These are phyloP conservation scores for Clarias laeviceps DNA, from an alignment of 2,797 vertebrate species.

Conservation along the genomic window DNA sequence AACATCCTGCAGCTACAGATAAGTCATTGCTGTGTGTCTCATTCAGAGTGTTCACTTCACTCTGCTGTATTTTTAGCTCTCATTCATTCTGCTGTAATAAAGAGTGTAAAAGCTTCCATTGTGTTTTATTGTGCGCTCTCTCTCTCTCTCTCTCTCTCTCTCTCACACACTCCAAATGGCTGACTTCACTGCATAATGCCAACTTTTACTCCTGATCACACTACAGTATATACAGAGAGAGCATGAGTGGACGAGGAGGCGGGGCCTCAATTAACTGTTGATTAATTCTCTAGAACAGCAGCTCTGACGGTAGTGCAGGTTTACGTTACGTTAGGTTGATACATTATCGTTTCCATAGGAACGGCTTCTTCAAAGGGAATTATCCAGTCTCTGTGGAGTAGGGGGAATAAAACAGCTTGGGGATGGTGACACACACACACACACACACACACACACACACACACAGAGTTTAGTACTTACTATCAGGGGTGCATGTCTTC, in stretches of 20 bases:
- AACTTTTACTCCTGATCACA: not conserved
- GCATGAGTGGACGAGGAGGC: not conserved
- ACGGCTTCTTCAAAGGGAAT: not conserved
- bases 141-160: not conserved
- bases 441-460: no score
- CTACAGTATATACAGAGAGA: not conserved
- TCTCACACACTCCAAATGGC: not conserved
- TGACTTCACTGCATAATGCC: not conserved
- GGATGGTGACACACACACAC: no score
- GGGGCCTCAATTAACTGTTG: not conserved
- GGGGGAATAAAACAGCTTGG: no score
- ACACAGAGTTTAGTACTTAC: no score
- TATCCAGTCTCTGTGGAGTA: no score
- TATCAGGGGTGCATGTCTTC: no score
- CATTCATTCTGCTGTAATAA: conserved; percentile 6
- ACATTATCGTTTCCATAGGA: not conserved
- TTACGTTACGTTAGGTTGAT: not conserved
- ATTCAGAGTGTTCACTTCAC: conserved; percentile 11
- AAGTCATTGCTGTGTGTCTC: conserved; percentile 8
- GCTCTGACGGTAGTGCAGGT: not conserved
- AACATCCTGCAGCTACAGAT: not conserved
- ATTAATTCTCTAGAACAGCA: not conserved
- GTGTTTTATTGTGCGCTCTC: not conserved
- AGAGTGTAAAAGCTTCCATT: not conserved
- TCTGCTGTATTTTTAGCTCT: conserved; percentile 7